Percentiles rank a stretch among this genome's conserved stretches.
phyloP scores from a whole-genome alignment of 1,140 invertebrate genomes.

The Hylaeus anthracinus region DNA sequence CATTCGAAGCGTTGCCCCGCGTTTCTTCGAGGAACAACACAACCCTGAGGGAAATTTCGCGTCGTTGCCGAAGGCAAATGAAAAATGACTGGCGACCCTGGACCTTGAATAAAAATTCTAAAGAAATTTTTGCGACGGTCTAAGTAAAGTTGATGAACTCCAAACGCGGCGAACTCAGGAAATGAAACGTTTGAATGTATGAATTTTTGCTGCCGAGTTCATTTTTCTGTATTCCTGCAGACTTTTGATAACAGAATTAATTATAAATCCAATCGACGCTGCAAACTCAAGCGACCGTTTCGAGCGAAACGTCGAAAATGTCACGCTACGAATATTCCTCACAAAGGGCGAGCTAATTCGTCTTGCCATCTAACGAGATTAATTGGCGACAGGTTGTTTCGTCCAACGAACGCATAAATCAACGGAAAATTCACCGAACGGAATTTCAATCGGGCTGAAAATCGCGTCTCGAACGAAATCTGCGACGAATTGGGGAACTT shows the following conservation, averaged over 20 bases:
- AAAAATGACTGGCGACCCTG: background rate
- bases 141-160: too few species aligned
- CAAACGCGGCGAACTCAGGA: too few species aligned
- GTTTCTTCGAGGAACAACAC: background rate
- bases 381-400: slow-evolving; percentile 38
- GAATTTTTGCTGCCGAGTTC: too few species aligned
- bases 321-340: slow-evolving; percentile 3
- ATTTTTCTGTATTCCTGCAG: background rate
- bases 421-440: background rate
- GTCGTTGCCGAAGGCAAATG: too few species aligned
- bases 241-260: background rate
- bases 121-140: too few species aligned
- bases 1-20: background rate
- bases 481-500: background rate
- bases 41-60: background rate
- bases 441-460: slow-evolving; percentile 4
- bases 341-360: slow-evolving; percentile 29
- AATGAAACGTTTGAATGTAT: too few species aligned
- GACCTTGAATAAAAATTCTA: background rate
- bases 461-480: background rate
- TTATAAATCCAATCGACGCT: background rate
- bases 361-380: slow-evolving; percentile 41
- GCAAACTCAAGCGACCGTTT: background rate
- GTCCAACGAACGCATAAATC: slow-evolving; percentile 33
- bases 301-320: background rate